These are phyloP conservation scores for Hoplostethus atlanticus DNA, from an alignment of 2,797 vertebrate genomes.

Conservation along the genomic window DNA sequence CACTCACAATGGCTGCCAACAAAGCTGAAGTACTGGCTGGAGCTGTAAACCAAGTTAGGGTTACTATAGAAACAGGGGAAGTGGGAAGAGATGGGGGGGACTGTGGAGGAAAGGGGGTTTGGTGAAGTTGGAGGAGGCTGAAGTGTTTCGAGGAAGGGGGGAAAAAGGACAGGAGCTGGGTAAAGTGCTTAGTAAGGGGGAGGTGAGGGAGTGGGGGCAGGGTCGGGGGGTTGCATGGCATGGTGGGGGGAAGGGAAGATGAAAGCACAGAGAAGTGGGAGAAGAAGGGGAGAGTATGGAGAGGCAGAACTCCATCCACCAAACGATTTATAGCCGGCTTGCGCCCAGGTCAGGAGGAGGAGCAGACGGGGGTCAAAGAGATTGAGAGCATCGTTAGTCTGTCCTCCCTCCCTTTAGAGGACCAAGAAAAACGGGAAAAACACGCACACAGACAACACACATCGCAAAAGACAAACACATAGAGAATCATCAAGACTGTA, in stretches of 20 bases:
- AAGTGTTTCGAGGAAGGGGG: constrained; percentile 1
- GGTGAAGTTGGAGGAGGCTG: constrained; percentile 7
- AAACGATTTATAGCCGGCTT: constrained; percentile 53
- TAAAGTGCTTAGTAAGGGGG: no score
- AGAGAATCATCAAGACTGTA: not conserved
- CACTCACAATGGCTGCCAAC: constrained; percentile 35
- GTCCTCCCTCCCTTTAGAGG: constrained; percentile 14
- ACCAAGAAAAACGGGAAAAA: constrained; percentile 6
- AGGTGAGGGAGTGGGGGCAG: not conserved
- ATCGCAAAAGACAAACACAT: not conserved
- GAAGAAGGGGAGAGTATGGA: not conserved
- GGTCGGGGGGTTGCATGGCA: not conserved
- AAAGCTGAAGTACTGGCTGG: constrained; percentile 35
- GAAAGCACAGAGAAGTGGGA: no score
- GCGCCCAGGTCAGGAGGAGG: constrained; percentile 46
- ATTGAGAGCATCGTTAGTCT: constrained; percentile 45
- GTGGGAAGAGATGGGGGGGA: constrained; percentile 8
- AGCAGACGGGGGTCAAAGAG: constrained; percentile 51
- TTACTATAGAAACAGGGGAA: constrained; percentile 45
- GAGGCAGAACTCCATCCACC: constrained; percentile 2
- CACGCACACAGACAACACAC: not conserved
- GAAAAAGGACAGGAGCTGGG: not conserved
- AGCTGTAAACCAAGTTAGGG: constrained; percentile 55
- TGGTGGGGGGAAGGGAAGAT: not conserved
- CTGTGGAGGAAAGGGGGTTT: not conserved